phyloP scores from a whole-genome alignment of 2,113 vertebrate species.

The Ondatra zibethicus region DNA sequence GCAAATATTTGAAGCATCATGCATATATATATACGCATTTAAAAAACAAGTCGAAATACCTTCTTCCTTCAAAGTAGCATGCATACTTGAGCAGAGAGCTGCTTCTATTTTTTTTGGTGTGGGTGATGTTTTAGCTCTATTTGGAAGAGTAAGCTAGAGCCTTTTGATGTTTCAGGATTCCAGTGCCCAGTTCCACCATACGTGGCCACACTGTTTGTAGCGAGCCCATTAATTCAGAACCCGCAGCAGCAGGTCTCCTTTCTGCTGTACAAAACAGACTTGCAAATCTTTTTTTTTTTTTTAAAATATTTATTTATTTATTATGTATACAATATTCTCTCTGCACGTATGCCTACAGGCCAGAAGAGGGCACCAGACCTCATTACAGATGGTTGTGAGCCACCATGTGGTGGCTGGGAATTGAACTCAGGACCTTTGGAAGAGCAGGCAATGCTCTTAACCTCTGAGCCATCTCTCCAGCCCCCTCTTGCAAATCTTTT shows the following conservation, averaged over 20 bases:
- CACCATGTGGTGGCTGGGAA: too few relatives aligned
- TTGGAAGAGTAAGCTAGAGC: constrained; percentile 5
- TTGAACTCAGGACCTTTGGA: too few relatives aligned
- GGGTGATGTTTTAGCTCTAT: constrained; percentile 47
- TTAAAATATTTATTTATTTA: too few relatives aligned
- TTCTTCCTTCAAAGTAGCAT: constrained; percentile 42
- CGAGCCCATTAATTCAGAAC: not conserved
- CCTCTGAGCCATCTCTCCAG: too few relatives aligned
- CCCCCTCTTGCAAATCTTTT: constrained; percentile 56
- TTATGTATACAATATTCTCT: too few relatives aligned
- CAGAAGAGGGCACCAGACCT: too few relatives aligned
- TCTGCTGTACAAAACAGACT: constrained; percentile 14
- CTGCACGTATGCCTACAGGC: too few relatives aligned
- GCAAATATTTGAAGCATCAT: not conserved
- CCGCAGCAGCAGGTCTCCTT: not conserved
- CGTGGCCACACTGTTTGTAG: constrained; percentile 21
- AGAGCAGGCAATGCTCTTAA: too few relatives aligned
- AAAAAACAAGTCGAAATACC: not conserved
- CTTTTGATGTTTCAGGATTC: constrained; percentile 61
- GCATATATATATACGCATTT: not conserved
- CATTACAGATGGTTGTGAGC: too few relatives aligned
- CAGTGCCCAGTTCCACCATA: constrained; percentile 50
- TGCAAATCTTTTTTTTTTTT: constrained; percentile 57
- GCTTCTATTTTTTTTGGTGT: not conserved
- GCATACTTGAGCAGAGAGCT: not conserved